A percentile compares a stretch with the other conserved stretches of the same genome.
Conservation (phyloP, 1,140 invertebrate species). For the Drosophila mauritiana region DNA sequence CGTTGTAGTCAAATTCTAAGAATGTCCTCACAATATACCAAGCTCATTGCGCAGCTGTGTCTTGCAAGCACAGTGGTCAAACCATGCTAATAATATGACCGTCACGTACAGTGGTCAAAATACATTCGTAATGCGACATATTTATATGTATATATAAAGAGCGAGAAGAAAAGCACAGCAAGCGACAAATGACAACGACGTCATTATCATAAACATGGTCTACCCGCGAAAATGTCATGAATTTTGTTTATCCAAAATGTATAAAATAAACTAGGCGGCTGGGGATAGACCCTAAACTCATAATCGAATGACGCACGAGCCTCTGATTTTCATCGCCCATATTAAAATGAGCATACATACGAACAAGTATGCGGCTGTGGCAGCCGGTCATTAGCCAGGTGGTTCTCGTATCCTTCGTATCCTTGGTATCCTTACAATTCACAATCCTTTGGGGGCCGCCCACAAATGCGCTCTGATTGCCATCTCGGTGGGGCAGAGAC, state of each 20-base stretch:
- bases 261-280: constrained; percentile 53
- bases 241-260: constrained; percentile 70
- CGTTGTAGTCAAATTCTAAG: too few species aligned
- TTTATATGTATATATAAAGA: too few species aligned
- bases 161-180: constrained; percentile 3
- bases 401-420: constrained; percentile 44
- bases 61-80: too few species aligned
- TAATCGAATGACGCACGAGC: constrained; percentile 78
- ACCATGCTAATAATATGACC: too few species aligned
- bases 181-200: constrained; percentile 59
- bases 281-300: constrained; percentile 56
- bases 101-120: too few species aligned
- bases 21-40: too few species aligned
- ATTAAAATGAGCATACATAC: neutral
- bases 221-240: constrained; percentile 38
- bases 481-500: constrained; percentile 29
- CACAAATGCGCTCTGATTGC: constrained; percentile 74
- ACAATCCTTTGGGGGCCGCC: constrained; percentile 42
- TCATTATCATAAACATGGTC: constrained; percentile 70
- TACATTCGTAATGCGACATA: too few species aligned
- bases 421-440: constrained; percentile 35
- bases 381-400: constrained; percentile 40
- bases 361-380: constrained; percentile 16
- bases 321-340: constrained; percentile 55
- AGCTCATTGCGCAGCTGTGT: too few species aligned